Evolutionary conservation across 2,113 vertebrate genomes (phyloP), one percentile per base, ranked within the genome.

Genomic region (Genyomyrus donnyi): DNA sequence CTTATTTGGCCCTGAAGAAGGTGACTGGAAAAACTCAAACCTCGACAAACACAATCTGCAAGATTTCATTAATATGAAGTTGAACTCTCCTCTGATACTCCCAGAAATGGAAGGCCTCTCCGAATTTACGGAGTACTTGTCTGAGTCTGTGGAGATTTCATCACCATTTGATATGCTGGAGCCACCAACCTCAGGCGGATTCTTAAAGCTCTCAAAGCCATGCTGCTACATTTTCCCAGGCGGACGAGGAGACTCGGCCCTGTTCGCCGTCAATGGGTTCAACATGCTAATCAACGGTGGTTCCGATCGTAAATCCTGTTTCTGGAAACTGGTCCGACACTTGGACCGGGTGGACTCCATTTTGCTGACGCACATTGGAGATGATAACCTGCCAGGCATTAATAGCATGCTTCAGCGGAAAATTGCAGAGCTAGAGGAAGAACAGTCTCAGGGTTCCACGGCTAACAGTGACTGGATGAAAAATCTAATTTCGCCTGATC

Each of bases 231-330:
- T 99, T 93, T 99, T 99, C 89, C 98, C 98, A 0, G 98, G 97
- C 0, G 98, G 98, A 50, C 95, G 95, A 39, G 98, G 98, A 0
- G 98, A 99, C 91, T 98, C 98, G 3, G 98, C 98, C 10, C 93
- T 99, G 58, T 99, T 99, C 89, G 98, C 98, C 2, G 98, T 99
- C 80, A 99, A 99, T 1, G 98, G 98, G 83, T 99, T 99, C 94
- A 99, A 99, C 88, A 99, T 99, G 98, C 97, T 99, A 58, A 97
- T 99, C 91, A 99, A 99, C 0, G 98, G 98, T 58, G 98, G 98
- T 52, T 99, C 98, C 0, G 97, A 99, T 93, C 96, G 98, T 91
- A 99, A 97, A 93, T 98, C 98, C 0, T 99, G 98, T 92, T 99
- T 99, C 93, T 99, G 98, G 98, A 99, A 99, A 93, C 96, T 99